Evolutionary conservation across 2,113 vertebrate genomes (phyloP).

Genomic region (Dipodomys spectabilis): DNA sequence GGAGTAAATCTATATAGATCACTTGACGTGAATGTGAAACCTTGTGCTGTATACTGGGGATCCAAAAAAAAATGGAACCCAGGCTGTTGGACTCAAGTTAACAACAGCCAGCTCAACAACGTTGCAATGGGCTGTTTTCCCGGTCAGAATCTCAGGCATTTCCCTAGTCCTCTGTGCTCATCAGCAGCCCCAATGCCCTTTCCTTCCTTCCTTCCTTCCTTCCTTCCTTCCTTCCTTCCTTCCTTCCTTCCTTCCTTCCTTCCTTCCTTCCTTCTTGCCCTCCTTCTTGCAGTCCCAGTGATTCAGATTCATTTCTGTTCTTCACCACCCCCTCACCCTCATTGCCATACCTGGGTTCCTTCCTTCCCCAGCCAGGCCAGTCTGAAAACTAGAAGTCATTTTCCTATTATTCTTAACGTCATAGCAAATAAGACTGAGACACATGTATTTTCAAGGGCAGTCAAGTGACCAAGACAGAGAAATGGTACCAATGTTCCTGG

Average conservation of each 20-base stretch:
- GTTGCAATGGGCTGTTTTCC: background rate
- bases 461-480: background rate
- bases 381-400: background rate
- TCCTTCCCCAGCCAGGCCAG: background rate
- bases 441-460: background rate
- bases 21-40: background rate
- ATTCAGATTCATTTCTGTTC: slow-evolving; percentile 11
- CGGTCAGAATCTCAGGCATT: background rate
- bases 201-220: background rate
- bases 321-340: background rate
- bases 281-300: background rate
- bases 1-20: background rate
- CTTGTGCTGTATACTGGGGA: background rate
- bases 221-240: background rate
- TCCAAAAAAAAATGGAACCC: background rate
- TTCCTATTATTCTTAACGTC: background rate
- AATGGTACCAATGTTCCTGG: background rate
- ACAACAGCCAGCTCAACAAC: background rate
- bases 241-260: background rate
- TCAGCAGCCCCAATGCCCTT: background rate
- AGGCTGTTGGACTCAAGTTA: background rate
- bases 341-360: slow-evolving; percentile 17
- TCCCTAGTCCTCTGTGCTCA: background rate
- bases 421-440: background rate
- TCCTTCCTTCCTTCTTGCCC: background rate